These are phyloP conservation scores for Spatulosminthurus flaviceps DNA, from an alignment of 2,888 invertebrate species.

Conservation along the genomic window DNA sequence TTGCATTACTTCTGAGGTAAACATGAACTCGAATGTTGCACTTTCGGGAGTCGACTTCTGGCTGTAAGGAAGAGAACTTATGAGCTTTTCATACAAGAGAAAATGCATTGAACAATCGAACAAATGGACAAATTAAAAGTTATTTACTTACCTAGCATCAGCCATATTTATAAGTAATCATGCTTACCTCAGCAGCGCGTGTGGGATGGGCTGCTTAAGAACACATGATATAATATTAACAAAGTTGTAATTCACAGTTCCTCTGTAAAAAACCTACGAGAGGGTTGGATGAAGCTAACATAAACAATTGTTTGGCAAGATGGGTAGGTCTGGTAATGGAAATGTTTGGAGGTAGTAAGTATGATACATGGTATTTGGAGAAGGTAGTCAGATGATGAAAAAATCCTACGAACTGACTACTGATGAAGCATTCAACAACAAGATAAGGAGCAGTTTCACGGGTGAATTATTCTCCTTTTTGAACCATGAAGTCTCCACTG, in stretches of 20 bases:
- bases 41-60: too few relatives aligned
- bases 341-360: not conserved
- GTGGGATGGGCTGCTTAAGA: not conserved
- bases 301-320: not conserved
- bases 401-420: not conserved
- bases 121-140: too few relatives aligned
- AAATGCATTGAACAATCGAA: too few relatives aligned
- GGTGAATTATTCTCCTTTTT: not conserved
- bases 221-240: not conserved
- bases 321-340: not conserved
- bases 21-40: too few relatives aligned
- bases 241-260: not conserved
- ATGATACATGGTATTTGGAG: not conserved
- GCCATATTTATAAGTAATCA: too few relatives aligned
- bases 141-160: too few relatives aligned
- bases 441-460: constrained; percentile 11
- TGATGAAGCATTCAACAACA: not conserved
- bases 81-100: too few relatives aligned
- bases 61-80: too few relatives aligned
- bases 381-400: not conserved
- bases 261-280: not conserved
- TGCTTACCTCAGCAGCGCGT: not conserved
- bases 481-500: not conserved
- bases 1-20: too few relatives aligned
- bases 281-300: not conserved